Percentiles rank a stretch among this genome's conserved stretches.
These are phyloP conservation scores for Pollenia griseotomentosa DNA, from an alignment of 2,888 invertebrate species.

Conservation along the genomic window DNA sequence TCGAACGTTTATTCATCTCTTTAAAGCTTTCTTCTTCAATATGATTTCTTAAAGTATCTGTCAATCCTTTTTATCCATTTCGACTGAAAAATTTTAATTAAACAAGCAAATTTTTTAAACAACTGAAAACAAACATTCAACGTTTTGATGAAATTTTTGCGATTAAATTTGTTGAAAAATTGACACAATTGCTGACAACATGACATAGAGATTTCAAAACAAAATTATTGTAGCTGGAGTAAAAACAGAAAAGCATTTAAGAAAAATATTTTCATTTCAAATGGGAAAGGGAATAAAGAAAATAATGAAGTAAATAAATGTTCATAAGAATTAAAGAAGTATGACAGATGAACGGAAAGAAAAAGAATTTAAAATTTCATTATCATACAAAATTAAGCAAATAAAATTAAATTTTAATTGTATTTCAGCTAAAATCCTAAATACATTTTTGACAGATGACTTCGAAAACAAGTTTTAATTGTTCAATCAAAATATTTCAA, in stretches of 20 bases:
- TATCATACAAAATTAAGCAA: not conserved
- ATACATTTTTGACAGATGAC: too few species aligned
- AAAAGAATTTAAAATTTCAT: not conserved
- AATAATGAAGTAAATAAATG: slow-evolving; percentile 30
- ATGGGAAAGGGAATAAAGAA: not conserved
- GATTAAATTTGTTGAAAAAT: slow-evolving; percentile 59
- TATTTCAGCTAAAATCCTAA: too few species aligned
- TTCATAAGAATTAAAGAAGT: not conserved
- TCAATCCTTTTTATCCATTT: slow-evolving; percentile 21
- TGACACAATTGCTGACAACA: slow-evolving; percentile 63
- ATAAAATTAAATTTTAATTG: not conserved
- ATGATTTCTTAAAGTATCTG: not conserved
- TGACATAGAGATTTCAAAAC: slow-evolving; percentile 49
- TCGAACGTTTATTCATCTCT: slow-evolving; percentile 9
- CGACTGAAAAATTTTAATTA: slow-evolving; percentile 54
- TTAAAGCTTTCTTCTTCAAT: slow-evolving; percentile 2
- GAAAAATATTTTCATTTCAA: not conserved
- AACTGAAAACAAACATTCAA: slow-evolving; percentile 27
- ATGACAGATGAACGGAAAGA: not conserved
- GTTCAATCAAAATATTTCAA: too few species aligned
- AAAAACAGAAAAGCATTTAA: not conserved
- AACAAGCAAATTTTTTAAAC: slow-evolving; percentile 9
- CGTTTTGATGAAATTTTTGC: slow-evolving; percentile 52
- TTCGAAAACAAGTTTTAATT: too few species aligned
- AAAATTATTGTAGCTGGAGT: slow-evolving; percentile 5